phyloP scores from a whole-genome alignment of 2,113 vertebrate species.

The Conger conger region DNA sequence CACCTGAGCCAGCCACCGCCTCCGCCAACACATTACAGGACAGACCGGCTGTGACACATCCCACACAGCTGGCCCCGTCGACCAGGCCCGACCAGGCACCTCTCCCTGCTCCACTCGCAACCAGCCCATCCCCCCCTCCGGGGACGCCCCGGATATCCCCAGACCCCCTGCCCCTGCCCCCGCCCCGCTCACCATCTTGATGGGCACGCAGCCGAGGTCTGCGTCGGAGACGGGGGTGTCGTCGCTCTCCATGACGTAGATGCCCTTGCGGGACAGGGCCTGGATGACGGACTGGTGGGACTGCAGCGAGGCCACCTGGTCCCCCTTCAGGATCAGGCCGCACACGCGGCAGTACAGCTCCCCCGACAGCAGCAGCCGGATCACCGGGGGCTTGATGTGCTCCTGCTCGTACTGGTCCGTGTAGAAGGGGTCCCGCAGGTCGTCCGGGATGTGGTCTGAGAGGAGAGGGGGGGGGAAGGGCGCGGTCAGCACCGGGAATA shows the following conservation, averaged over 20 bases:
- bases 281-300: conserved; percentile 89
- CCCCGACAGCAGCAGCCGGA: conserved; percentile 82
- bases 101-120: background rate
- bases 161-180: background rate
- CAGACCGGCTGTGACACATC: background rate
- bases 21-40: background rate
- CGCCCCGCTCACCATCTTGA: conserved; percentile 86
- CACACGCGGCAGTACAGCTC: conserved; percentile 92
- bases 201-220: conserved; percentile 80
- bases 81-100: background rate
- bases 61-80: background rate
- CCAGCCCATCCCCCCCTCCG: background rate
- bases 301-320: conserved; percentile 79
- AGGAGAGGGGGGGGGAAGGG: background rate
- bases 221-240: conserved; percentile 79
- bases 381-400: conserved; percentile 90
- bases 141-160: background rate
- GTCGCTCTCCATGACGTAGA: conserved; percentile 89
- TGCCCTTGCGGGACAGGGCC: conserved; percentile 83
- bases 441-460: conserved; percentile 86
- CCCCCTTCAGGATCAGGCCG: conserved; percentile 83
- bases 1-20: background rate
- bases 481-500: background rate
- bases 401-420: conserved; percentile 94
- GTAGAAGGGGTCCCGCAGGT: conserved; percentile 91